A percentile compares a stretch with the other conserved stretches of the same genome.
Conservation (phyloP, 2,888 invertebrate species). For the Drosophila parthenogenetica region DNA sequence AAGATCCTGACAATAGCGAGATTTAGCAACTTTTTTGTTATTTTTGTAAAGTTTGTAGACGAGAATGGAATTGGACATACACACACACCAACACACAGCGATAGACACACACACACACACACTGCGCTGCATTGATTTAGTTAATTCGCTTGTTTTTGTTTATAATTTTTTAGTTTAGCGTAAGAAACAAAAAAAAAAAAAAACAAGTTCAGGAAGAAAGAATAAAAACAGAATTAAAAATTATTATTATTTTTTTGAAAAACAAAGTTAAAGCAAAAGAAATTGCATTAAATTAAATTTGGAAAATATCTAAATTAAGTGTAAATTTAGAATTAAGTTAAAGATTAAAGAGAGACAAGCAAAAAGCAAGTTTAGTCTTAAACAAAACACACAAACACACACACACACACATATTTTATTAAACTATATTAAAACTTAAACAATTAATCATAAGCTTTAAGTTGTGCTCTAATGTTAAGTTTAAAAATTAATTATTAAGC, state of each 20-base stretch:
- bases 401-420: constrained; percentile 18
- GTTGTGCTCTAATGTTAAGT: constrained; percentile 67
- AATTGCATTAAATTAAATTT: constrained; percentile 18
- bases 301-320: constrained; percentile 43
- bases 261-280: constrained; percentile 3
- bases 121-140: constrained; percentile 22
- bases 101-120: background rate
- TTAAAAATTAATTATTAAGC: constrained; percentile 47
- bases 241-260: background rate
- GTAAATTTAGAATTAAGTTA: constrained; percentile 40
- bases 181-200: constrained; percentile 2
- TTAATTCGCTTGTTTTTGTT: constrained; percentile 44
- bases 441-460: constrained; percentile 43
- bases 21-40: background rate
- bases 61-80: constrained; percentile 21
- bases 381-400: constrained; percentile 18
- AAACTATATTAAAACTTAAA: constrained; percentile 10
- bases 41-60: background rate
- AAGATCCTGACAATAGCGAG: constrained; percentile 22
- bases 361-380: constrained; percentile 20
- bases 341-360: constrained; percentile 11
- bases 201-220: background rate
- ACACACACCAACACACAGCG: constrained; percentile 9
- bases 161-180: constrained; percentile 26
- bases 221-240: constrained; percentile 17